A percentile compares a stretch with the other conserved stretches of the same genome.
Conservation (phyloP, 2,113 vertebrate genomes). For the Regulus satrapa region DNA sequence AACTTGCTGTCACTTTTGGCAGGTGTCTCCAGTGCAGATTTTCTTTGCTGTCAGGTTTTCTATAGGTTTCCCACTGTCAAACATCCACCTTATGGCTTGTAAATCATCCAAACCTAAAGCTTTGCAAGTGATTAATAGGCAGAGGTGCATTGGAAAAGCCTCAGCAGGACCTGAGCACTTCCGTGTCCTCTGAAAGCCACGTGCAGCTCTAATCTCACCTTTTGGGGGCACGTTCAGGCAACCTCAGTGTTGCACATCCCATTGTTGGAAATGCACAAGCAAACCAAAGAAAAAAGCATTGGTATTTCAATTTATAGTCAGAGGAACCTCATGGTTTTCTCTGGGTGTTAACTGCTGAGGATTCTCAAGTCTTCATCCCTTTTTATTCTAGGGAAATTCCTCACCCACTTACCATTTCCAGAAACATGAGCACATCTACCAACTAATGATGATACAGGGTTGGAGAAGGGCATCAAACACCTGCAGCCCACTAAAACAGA, state of each 20-base stretch:
- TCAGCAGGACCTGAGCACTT: not conserved
- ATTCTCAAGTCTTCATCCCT: not conserved
- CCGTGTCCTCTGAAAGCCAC: not conserved
- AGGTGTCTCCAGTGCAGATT: not conserved
- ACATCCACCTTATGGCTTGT: not conserved
- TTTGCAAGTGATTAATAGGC: not conserved
- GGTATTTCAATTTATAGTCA: not conserved
- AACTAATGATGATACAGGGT: not conserved
- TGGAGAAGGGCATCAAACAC: not conserved
- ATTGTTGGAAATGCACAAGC: not conserved
- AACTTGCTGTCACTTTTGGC: slow-evolving; percentile 14
- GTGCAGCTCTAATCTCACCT: not conserved
- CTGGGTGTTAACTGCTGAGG: not conserved
- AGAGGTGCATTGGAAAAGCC: not conserved
- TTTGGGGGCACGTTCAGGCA: not conserved
- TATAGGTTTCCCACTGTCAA: not conserved
- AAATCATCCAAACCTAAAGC: not conserved
- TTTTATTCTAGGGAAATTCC: not conserved
- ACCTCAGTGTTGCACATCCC: accelerated
- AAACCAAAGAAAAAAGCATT: accelerated
- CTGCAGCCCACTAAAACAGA: not conserved
- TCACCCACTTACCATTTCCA: not conserved
- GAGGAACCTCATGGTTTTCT: not conserved
- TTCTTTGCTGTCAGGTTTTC: slow-evolving; percentile 29
- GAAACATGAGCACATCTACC: not conserved